Conservation (phyloP, 2,113 vertebrate species). For the Gopherus evgoodei region DNA sequence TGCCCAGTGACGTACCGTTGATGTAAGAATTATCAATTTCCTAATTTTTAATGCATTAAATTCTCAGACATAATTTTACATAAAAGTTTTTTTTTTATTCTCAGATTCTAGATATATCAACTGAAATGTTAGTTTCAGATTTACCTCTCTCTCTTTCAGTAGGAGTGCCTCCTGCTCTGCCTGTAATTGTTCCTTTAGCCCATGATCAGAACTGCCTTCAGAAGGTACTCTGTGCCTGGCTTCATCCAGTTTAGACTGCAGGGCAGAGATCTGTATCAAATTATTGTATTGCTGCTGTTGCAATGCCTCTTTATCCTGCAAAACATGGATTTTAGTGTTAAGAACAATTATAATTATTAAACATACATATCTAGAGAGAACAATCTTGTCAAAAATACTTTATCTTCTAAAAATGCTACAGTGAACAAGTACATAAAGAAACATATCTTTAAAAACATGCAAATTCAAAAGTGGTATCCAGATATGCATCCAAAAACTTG, state of each 20-base stretch:
- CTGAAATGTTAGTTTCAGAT: background rate
- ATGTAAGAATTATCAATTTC: background rate
- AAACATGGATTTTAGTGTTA: background rate
- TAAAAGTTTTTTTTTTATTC: background rate
- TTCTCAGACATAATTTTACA: background rate
- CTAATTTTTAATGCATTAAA: background rate
- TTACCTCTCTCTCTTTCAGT: constrained; percentile 85
- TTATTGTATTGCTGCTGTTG: constrained; percentile 88
- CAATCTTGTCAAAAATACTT: background rate
- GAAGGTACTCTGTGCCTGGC: constrained; percentile 76
- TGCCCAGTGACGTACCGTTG: background rate
- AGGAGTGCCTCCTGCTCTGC: constrained; percentile 77
- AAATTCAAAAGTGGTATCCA: background rate
- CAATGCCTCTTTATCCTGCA: constrained; percentile 89
- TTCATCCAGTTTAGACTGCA: constrained; percentile 89
- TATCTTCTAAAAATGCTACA: accelerated
- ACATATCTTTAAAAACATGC: background rate
- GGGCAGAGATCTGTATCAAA: constrained; percentile 86
- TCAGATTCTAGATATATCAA: accelerated
- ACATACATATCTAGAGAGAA: background rate
- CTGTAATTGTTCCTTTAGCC: constrained; percentile 79
- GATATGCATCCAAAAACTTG: background rate
- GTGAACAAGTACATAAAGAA: background rate
- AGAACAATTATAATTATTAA: background rate
- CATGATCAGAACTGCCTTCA: constrained; percentile 61